These are phyloP conservation scores for Vanessa tameamea DNA, from an alignment of 1,140 invertebrate species.

Conservation along the genomic window DNA sequence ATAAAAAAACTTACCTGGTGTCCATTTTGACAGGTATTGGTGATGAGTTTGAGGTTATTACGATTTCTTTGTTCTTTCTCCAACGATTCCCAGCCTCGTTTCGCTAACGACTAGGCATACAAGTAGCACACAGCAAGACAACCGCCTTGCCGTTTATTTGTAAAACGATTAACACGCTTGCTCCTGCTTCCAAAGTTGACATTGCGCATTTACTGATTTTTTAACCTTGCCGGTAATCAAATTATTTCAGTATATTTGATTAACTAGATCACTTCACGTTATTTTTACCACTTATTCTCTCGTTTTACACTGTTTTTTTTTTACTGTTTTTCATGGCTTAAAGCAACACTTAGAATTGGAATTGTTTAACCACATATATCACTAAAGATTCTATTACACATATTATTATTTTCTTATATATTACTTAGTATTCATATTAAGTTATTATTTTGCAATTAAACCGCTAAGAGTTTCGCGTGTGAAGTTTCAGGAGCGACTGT, in stretches of 20 bases:
- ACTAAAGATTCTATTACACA: background rate
- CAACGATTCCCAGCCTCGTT: conserved; percentile 49
- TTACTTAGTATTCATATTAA: background rate
- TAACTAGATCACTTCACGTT: conserved; percentile 48
- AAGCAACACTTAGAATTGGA: background rate
- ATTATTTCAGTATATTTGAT: conserved; percentile 62
- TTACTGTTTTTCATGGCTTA: background rate
- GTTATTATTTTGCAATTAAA: background rate
- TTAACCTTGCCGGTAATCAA: conserved; percentile 59
- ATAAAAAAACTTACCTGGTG: conserved; percentile 56
- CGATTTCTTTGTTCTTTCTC: conserved; percentile 59
- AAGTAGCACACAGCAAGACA: conserved; percentile 54
- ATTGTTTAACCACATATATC: background rate
- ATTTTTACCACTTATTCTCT: conserved; percentile 7
- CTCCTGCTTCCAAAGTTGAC: conserved; percentile 71
- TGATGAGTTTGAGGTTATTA: conserved; percentile 30
- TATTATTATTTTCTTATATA: background rate
- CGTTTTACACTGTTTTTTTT: background rate
- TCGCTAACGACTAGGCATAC: conserved; percentile 67
- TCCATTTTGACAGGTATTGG: conserved; percentile 54
- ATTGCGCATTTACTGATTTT: conserved; percentile 73
- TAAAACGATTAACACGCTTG: conserved; percentile 71
- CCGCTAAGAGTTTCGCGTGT: conserved; percentile 22
- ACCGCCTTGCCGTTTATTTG: conserved; percentile 68
- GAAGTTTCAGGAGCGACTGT: conserved; percentile 52